Base-by-base conservation (phyloP, 2,113 vertebrate genomes). In the Podocnemis expansa region DNA sequence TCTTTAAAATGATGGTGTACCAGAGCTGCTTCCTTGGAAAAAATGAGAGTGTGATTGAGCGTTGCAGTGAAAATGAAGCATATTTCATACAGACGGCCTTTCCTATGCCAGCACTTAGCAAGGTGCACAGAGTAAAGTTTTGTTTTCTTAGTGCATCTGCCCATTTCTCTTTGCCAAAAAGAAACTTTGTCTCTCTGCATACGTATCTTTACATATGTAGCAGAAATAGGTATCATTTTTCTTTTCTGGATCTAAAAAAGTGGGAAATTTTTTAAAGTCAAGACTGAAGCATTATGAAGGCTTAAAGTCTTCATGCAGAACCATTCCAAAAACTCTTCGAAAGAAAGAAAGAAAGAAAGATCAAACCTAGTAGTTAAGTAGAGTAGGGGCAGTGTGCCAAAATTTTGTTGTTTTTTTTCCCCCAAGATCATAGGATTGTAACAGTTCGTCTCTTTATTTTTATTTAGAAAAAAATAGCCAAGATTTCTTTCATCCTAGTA, bases 191-290 rank as follows among this genome's bases (percentile, higher is more conserved):
- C 51, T 55, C 12, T 34, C 47, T 25, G 3, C 10, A 45, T 8
- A 3, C 17, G 13, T 43, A 78, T 29, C 45, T 75, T 92, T 21
- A 6, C 11, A 47, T 91, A 79, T 55, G 55, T 27, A 56, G 0
- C 63, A 55, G 24, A 31, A 22, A 47, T 55, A 34, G 3, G 31
- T n/a, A 11, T 31, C 6, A 1, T 13, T 79, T 56, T 56, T 52
- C 1, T 41, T 81, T 14, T 76, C 5, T 49, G 58, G 21, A 34
- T 17, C 43, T 0, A 1, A 27, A 31, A 78, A 4, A 5, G 52
- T 31, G 43, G 8, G 4, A 1, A 6, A 11, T 4, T 14, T 5
- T 34, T 38, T 22, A 10, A 0, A 0, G 73, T 56, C 34, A 60
- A 82, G 31, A 49, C 4, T 16, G 43, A 58, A 13, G 5, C 38